phyloP scores from a whole-genome alignment of 1,140 invertebrate species.

The Bombus waltoni region DNA sequence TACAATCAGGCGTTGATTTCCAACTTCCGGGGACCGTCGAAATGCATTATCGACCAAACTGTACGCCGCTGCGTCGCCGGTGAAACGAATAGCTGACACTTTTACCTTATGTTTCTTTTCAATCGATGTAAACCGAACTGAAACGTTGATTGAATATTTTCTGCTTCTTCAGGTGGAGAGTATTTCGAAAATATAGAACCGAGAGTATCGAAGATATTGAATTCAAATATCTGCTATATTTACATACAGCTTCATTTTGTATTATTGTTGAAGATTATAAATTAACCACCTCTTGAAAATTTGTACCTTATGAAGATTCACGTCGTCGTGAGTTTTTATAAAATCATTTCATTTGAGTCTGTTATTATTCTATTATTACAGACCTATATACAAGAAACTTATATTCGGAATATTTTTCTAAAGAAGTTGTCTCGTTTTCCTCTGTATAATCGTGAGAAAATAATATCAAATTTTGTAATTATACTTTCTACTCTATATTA shows the following conservation, averaged over 20 bases:
- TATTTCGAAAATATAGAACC: neutral
- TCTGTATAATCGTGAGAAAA: no score
- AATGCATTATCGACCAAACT: neutral
- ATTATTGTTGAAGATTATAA: neutral
- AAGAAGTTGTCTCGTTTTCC: no score
- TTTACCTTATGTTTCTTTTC: neutral
- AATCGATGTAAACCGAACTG: neutral
- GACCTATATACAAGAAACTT: no score
- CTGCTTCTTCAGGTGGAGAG: neutral
- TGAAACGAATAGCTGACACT: constrained; percentile 2
- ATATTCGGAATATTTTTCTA: no score
- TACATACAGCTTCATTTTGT: neutral
- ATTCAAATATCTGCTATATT: neutral
- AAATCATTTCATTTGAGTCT: neutral
- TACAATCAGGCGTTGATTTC: neutral
- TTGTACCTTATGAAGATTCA: neutral
- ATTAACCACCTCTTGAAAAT: no score
- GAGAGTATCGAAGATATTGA: neutral
- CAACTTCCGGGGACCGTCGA: neutral
- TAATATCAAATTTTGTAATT: no score
- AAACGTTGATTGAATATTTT: neutral
- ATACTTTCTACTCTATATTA: no score
- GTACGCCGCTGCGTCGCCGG: neutral
- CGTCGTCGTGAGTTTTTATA: no score
- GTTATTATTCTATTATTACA: neutral